phyloP scores from a whole-genome alignment of 2,888 invertebrate genomes.

The Drosophila heteroneura region DNA sequence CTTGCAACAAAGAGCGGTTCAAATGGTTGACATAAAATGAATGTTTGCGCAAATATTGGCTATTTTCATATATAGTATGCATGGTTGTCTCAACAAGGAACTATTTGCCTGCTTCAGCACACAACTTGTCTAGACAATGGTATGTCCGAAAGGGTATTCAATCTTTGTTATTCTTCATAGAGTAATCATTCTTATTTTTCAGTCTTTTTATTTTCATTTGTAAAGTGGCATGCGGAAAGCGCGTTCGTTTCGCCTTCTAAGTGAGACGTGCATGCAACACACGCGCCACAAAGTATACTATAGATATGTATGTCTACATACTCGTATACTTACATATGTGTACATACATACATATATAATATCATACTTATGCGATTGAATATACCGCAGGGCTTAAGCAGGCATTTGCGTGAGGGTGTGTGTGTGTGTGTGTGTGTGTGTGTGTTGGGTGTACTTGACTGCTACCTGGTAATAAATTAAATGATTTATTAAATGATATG shows the following conservation, averaged over 20 bases:
- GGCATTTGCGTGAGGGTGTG: not conserved
- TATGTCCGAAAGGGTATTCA: slow-evolving; percentile 8
- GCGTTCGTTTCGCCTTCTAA: slow-evolving; percentile 27
- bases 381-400: not conserved
- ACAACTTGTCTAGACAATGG: not conserved
- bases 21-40: not conserved
- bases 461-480: slow-evolving; percentile 63
- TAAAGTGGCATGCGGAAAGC: slow-evolving; percentile 52
- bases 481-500: slow-evolving; percentile 76
- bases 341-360: not conserved
- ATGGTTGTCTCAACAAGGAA: not conserved
- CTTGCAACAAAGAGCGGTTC: not conserved
- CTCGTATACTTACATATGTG: no score
- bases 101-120: not conserved
- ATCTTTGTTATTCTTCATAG: not conserved
- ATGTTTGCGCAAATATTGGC: not conserved
- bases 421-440: not conserved
- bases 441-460: slow-evolving; percentile 9
- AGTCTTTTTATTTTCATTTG: slow-evolving; percentile 55
- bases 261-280: slow-evolving; percentile 49
- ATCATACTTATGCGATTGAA: not conserved
- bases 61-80: not conserved
- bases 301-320: not conserved
- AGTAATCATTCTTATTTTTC: slow-evolving; percentile 13
- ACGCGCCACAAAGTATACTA: slow-evolving; percentile 46